Evolutionary conservation across 2,888 invertebrate genomes (phyloP), one percentile per base, ranked within the genome.

Genomic region (Caenorhabditis afra): DNA sequence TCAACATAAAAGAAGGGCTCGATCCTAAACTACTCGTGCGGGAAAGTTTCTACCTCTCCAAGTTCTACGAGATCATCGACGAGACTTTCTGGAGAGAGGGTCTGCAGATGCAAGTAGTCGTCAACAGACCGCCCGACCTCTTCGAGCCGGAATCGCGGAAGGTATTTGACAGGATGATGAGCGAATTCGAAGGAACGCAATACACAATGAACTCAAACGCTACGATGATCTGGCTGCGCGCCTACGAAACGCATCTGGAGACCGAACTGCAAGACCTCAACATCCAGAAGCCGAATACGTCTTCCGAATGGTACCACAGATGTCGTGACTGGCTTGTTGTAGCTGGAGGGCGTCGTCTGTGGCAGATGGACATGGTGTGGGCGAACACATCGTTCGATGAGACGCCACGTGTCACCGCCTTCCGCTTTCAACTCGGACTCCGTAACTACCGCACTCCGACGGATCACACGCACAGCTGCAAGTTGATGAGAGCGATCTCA

Each of bases 381-480:
- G 85, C 81, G 18, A 59, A 70, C 12, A 61, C 49, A n/a, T 41
- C 62, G 5, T 52, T 67, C 16, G 62, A 67, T 10, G 73, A 73
- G 55, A 67, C 62, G 14, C 78, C 71, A 8, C 37, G 23, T 0
- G 76, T 89, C 10, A 80, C 82, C 22, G 89, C 89, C 7, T 89
- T 89, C 83, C 87, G 89, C 8, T 87, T 89, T 66, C 89, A 89
- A 85, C 70, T 89, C 7, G 89, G 89, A 2, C 84, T 90, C 12
- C 81, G 87, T 3, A 88, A 89, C 65, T 89, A 90, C 76, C 82
- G 83, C 18, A 89, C 87, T 2, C 89, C 90, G 8, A 86, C 87
- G 0, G 88, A 90, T 76, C 90, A 90, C 55, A 90, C 88, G 10
- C 85, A 85, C 68, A 86, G 94, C 65, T 90, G 89, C 73, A 82